Evolutionary conservation across 2,113 vertebrate species (phyloP).

Genomic region (Carassius gibelio): DNA sequence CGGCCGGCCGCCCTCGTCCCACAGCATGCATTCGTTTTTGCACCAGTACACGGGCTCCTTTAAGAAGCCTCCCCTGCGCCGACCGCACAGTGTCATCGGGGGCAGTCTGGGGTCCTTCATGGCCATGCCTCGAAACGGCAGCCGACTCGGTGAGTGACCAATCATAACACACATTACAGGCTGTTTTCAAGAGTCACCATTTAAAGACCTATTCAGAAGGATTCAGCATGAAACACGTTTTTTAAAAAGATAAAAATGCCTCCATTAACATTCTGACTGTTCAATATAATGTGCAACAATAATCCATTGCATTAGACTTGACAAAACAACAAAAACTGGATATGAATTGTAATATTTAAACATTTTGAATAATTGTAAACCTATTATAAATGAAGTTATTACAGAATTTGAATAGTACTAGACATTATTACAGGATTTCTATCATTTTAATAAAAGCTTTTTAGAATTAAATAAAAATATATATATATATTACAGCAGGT

Average conservation of each 20-base stretch:
- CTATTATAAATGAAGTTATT: background rate
- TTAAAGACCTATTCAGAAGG: background rate
- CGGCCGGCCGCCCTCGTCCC: conserved; percentile 87
- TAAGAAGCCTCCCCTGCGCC: conserved; percentile 87
- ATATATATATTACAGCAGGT: no score
- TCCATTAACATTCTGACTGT: background rate
- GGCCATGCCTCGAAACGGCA: conserved; percentile 90
- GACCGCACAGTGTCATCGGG: conserved; percentile 90
- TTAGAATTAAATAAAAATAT: background rate
- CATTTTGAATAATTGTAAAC: background rate
- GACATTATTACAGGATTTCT: no score
- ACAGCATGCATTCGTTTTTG: conserved; percentile 91
- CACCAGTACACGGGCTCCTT: conserved; percentile 91
- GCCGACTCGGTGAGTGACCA: conserved; percentile 83
- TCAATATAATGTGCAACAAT: background rate
- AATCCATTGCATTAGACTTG: background rate
- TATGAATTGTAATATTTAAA: background rate
- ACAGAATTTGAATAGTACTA: background rate
- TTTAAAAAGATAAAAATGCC: background rate
- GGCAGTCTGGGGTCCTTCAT: conserved; percentile 89
- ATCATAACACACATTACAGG: background rate
- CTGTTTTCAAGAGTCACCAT: background rate
- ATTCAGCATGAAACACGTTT: background rate
- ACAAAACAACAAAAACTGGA: background rate
- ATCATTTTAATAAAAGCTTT: background rate